phyloP scores from a whole-genome alignment of 2,113 vertebrate species.

The Muntiacus muntjak region DNA sequence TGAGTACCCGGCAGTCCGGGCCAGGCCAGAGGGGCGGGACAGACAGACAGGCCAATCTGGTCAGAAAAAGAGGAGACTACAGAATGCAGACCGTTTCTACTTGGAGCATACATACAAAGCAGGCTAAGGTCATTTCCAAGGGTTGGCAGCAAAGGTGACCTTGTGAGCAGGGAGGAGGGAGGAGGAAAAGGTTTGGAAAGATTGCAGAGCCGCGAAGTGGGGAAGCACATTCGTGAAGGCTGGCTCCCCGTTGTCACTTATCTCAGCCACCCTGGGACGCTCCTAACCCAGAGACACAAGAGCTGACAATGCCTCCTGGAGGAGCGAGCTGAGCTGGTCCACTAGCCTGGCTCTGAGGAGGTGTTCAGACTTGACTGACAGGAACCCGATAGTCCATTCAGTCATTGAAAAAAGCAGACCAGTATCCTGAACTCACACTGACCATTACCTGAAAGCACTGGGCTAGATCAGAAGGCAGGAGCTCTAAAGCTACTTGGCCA shows the following conservation, averaged over 20 bases:
- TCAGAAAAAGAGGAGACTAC: conserved; percentile 47
- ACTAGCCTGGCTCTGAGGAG: neutral
- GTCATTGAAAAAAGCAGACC: neutral
- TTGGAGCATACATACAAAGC: conserved; percentile 66
- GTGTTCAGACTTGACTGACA: neutral
- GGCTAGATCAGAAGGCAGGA: neutral
- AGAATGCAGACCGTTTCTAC: conserved; percentile 64
- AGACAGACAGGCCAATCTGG: conserved; percentile 41
- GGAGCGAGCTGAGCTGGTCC: neutral
- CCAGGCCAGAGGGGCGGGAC: rapidly evolving
- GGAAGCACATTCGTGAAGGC: neutral
- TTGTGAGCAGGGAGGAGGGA: neutral
- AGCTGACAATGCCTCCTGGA: neutral
- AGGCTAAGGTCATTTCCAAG: neutral
- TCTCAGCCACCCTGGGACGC: neutral
- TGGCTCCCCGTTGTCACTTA: rapidly evolving
- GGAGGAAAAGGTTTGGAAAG: no score
- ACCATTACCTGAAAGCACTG: neutral
- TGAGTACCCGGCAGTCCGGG: neutral
- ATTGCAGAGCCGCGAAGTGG: neutral
- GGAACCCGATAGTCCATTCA: neutral
- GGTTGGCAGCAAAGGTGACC: neutral
- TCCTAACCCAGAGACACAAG: neutral
- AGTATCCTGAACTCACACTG: neutral
- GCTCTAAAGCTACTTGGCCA: neutral